Evolutionary conservation across 1,140 invertebrate genomes (phyloP).

Genomic region (Acromyrmex charruanus): DNA sequence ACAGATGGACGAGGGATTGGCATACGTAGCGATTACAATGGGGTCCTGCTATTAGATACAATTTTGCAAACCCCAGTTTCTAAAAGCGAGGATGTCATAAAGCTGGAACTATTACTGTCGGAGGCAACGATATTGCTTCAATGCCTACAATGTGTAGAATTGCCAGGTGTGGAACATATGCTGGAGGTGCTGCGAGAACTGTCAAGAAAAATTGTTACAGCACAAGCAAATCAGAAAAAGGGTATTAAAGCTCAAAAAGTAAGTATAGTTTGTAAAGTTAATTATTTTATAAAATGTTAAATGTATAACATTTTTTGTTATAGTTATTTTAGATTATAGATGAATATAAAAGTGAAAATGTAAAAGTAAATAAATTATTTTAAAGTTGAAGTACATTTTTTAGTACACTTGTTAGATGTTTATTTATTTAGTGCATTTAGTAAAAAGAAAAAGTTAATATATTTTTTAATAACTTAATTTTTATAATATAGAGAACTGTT

Average conservation of each 20-base stretch:
- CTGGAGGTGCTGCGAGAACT: constrained; percentile 93
- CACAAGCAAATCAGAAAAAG: constrained; percentile 91
- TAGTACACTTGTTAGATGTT: not conserved
- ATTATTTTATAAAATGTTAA: not conserved
- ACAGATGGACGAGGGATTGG: constrained; percentile 93
- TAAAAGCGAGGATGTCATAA: constrained; percentile 91
- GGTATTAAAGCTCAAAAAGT: constrained; percentile 95
- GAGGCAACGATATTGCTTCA: constrained; percentile 95
- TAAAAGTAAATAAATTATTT: not conserved
- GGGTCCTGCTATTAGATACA: constrained; percentile 94
- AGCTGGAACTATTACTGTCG: constrained; percentile 93
- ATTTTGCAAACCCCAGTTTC: constrained; percentile 93
- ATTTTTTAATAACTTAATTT: constrained; percentile 3
- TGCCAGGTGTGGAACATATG: constrained; percentile 91
- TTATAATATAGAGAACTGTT: not conserved
- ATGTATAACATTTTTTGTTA: not conserved
- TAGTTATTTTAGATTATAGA: not conserved
- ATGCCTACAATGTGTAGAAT: constrained; percentile 91
- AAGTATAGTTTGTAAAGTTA: constrained; percentile 69
- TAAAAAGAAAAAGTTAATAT: not conserved
- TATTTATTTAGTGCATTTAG: not conserved
- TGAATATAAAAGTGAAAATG: not conserved
- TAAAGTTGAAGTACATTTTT: not conserved
- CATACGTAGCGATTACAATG: constrained; percentile 95
- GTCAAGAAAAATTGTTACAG: constrained; percentile 90